These are phyloP conservation scores for Agonopterix arenella DNA, from an alignment of 2,888 invertebrate species.

Conservation along the genomic window DNA sequence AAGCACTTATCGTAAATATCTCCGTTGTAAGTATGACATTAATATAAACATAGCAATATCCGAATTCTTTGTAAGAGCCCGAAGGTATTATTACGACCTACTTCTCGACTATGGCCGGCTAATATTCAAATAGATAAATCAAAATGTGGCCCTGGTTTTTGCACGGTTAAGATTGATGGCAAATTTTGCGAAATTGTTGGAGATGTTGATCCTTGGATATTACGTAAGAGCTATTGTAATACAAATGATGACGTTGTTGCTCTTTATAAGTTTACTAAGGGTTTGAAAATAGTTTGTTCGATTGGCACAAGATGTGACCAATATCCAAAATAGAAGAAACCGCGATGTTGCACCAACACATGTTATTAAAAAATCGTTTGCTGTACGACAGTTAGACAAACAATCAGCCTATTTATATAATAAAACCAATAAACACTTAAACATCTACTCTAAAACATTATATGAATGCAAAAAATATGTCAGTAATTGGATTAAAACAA, in stretches of 20 bases:
- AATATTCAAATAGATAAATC: slow-evolving; percentile 71
- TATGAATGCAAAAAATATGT: too few species aligned
- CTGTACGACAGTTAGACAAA: too few species aligned
- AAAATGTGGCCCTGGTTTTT: slow-evolving; percentile 46
- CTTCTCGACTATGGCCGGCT: slow-evolving; percentile 32
- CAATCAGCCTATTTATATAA: too few species aligned
- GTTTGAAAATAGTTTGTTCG: too few species aligned
- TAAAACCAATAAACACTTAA: too few species aligned
- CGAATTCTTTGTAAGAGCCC: slow-evolving; percentile 1
- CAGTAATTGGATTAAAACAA: too few species aligned
- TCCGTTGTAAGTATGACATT: slow-evolving; percentile 12
- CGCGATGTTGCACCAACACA: too few species aligned
- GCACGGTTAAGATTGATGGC: slow-evolving; percentile 57
- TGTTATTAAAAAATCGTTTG: too few species aligned
- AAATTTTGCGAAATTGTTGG: slow-evolving; percentile 43
- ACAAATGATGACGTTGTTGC: slow-evolving; percentile 32
- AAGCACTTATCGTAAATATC: slow-evolving; percentile 17
- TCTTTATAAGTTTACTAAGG: background rate
- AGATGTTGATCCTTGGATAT: slow-evolving; percentile 41
- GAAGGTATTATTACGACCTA: slow-evolving; percentile 21
- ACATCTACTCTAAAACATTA: too few species aligned
- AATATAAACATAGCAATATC: slow-evolving; percentile 10
- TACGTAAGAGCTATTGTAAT: slow-evolving; percentile 42
- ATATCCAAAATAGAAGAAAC: too few species aligned
- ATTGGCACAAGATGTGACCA: too few species aligned